These are phyloP conservation scores for Myotis myotis DNA, from an alignment of 2,797 vertebrate genomes.

Conservation along the genomic window DNA sequence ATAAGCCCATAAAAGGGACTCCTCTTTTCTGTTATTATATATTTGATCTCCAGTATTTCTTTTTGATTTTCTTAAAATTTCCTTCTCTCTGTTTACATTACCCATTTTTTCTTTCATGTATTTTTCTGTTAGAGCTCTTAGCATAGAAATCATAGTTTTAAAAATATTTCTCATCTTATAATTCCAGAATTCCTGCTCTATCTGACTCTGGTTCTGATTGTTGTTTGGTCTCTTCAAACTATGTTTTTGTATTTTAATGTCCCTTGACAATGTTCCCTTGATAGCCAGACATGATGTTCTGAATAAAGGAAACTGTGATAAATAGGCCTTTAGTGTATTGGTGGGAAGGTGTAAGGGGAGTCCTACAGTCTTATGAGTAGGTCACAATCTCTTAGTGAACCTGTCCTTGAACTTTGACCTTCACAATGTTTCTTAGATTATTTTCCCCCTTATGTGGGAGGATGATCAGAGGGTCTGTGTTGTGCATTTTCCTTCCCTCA, in stretches of 20 bases:
- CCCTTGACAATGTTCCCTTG: background rate
- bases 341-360: background rate
- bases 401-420: background rate
- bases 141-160: background rate
- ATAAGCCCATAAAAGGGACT: background rate
- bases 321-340: background rate
- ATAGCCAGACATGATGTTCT: background rate
- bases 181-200: background rate
- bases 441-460: background rate
- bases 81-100: background rate
- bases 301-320: background rate
- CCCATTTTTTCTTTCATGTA: background rate
- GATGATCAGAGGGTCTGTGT: background rate
- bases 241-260: background rate
- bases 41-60: conserved; percentile 32
- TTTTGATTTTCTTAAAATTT: background rate
- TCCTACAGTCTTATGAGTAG: background rate
- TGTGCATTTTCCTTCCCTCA: background rate
- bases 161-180: background rate
- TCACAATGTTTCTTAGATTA: background rate
- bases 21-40: background rate
- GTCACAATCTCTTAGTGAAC: background rate
- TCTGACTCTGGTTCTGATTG: background rate
- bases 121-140: background rate
- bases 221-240: background rate